phyloP scores from a whole-genome alignment of 2,797 vertebrate genomes.

The Eremophila alpestris region DNA sequence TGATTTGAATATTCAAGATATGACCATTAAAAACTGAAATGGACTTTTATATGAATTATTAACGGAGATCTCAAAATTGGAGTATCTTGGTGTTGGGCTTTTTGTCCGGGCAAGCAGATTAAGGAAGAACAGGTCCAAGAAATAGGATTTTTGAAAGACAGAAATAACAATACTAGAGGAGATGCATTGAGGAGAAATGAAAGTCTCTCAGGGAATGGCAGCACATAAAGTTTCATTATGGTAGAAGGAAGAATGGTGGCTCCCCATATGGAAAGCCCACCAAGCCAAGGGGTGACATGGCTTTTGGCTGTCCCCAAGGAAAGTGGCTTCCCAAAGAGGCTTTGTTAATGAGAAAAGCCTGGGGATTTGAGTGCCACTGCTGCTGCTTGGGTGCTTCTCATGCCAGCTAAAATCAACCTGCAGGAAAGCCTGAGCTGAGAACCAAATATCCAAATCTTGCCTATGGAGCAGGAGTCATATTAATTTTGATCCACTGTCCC shows the following conservation, averaged over 20 bases:
- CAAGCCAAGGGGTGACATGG: accelerated
- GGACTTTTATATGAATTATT: neutral
- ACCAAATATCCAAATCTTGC: neutral
- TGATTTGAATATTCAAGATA: neutral
- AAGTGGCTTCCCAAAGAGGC: neutral
- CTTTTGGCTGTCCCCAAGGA: neutral
- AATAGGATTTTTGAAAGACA: neutral
- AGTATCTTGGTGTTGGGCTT: neutral
- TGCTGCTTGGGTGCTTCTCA: neutral
- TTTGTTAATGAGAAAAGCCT: neutral
- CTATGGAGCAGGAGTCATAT: neutral
- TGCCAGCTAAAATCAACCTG: neutral
- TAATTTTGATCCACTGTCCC: neutral
- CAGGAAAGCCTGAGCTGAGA: neutral
- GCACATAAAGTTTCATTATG: accelerated
- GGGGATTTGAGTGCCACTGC: neutral
- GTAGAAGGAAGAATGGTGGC: neutral
- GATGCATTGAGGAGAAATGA: neutral
- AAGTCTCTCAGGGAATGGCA: neutral
- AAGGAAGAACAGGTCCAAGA: neutral
- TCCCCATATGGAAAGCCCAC: neutral
- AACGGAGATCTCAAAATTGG: neutral
- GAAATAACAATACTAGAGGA: neutral
- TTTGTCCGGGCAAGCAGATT: neutral
- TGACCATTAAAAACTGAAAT: neutral